Percentiles rank a stretch among this genome's conserved stretches.
Conservation (phyloP, 2,888 invertebrate species). For the Ctena decussata region DNA sequence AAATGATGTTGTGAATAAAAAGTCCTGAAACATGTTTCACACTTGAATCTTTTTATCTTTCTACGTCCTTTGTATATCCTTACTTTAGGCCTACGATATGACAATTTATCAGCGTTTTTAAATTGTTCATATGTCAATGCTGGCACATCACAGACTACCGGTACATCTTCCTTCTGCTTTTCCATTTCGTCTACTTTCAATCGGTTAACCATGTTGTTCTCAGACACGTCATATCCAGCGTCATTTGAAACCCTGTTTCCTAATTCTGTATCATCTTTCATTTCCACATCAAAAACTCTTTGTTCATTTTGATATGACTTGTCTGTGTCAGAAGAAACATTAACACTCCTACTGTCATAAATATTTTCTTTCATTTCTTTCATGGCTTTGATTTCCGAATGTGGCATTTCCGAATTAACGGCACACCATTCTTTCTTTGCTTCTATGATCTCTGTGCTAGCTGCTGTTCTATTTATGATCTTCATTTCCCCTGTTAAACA, state of each 20-base stretch:
- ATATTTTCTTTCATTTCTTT: too few relatives aligned
- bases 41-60: slow-evolving; percentile 40
- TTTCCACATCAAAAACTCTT: too few relatives aligned
- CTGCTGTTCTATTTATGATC: slow-evolving; percentile 18
- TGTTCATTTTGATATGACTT: too few relatives aligned
- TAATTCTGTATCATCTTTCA: too few relatives aligned
- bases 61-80: slow-evolving; percentile 11
- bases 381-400: too few relatives aligned
- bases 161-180: not conserved
- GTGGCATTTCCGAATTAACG: too few relatives aligned
- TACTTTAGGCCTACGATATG: slow-evolving; percentile 26
- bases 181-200: not conserved
- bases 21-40: slow-evolving; percentile 58
- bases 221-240: too few relatives aligned
- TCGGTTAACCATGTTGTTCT: not conserved
- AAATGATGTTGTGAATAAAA: slow-evolving; percentile 62
- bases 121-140: not conserved
- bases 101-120: too few relatives aligned
- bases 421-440: too few relatives aligned
- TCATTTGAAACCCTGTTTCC: too few relatives aligned
- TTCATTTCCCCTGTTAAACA: slow-evolving; percentile 56
- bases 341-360: too few relatives aligned
- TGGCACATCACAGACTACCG: not conserved
- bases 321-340: too few relatives aligned
- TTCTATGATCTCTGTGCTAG: not conserved